Conservation (phyloP, 2,113 vertebrate species). For the Illadopsis cleaveri region DNA sequence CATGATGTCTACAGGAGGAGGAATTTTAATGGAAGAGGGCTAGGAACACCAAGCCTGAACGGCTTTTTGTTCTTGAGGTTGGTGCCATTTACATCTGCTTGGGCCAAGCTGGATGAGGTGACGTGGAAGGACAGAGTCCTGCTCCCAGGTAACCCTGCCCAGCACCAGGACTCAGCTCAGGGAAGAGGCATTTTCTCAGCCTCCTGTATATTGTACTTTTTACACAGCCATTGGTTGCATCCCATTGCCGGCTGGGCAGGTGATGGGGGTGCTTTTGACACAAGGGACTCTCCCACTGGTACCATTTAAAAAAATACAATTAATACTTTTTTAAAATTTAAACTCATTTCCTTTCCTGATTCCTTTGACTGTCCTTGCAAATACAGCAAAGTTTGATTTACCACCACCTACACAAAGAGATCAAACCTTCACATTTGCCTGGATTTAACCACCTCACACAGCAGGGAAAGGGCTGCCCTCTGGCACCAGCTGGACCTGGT, state of each 20-base stretch:
- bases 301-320: conserved; percentile 4
- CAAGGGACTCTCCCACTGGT: background rate
- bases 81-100: background rate
- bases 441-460: background rate
- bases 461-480: background rate
- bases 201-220: background rate
- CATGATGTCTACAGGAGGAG: background rate
- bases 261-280: background rate
- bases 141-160: background rate
- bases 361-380: background rate
- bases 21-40: background rate
- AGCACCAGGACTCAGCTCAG: background rate
- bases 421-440: background rate
- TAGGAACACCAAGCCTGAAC: rapidly evolving
- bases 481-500: rapidly evolving
- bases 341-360: conserved; percentile 16
- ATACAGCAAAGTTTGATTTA: background rate
- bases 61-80: background rate
- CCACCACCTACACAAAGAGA: background rate
- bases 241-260: background rate
- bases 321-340: background rate
- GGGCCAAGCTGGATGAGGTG: background rate
- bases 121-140: background rate
- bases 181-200: background rate
- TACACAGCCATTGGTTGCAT: background rate